phyloP scores from a whole-genome alignment of 1,140 invertebrate species.

The Ips nitidus region DNA sequence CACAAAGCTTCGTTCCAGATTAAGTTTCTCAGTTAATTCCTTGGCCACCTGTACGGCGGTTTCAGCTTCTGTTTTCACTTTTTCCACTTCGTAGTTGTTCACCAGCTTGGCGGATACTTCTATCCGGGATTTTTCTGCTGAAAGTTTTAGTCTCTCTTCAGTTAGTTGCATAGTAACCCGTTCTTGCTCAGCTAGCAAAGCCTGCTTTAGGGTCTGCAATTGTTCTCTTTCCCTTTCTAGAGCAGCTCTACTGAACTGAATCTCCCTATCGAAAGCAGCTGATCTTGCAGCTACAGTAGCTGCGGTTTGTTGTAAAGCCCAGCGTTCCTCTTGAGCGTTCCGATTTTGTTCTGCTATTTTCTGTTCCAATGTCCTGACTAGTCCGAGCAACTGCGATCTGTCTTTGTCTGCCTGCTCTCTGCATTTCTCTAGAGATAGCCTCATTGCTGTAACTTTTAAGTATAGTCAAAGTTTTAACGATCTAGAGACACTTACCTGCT shows the following conservation, averaged over 20 bases:
- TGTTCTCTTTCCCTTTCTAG: conserved; percentile 55
- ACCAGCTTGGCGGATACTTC: conserved; percentile 52
- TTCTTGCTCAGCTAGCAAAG: conserved; percentile 53
- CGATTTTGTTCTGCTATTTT: conserved; percentile 51
- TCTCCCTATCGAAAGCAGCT: conserved; percentile 53
- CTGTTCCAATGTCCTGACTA: conserved; percentile 54
- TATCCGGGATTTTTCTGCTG: conserved; percentile 52
- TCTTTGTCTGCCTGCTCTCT: conserved; percentile 54
- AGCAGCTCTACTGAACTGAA: conserved; percentile 50
- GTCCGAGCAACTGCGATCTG: conserved; percentile 53
- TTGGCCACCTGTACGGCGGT: conserved; percentile 55
- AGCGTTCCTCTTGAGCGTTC: conserved; percentile 50
- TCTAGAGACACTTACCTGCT: conserved; percentile 41
- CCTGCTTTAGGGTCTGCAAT: conserved; percentile 52
- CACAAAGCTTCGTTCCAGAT: conserved; percentile 53
- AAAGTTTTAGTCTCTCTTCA: conserved; percentile 52
- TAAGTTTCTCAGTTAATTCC: conserved; percentile 54
- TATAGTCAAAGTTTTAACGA: conserved; percentile 1
- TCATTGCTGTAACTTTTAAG: conserved; percentile 45
- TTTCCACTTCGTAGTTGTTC: conserved; percentile 47
- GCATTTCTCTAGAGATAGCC: conserved; percentile 52
- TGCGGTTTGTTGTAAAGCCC: conserved; percentile 49
- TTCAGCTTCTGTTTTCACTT: conserved; percentile 54
- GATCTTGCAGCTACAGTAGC: conserved; percentile 48
- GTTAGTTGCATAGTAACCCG: conserved; percentile 51